Evolutionary conservation across 1,140 invertebrate genomes (phyloP), one percentile per base, ranked within the genome.

Genomic region (Vollenhovia emeryi): DNA sequence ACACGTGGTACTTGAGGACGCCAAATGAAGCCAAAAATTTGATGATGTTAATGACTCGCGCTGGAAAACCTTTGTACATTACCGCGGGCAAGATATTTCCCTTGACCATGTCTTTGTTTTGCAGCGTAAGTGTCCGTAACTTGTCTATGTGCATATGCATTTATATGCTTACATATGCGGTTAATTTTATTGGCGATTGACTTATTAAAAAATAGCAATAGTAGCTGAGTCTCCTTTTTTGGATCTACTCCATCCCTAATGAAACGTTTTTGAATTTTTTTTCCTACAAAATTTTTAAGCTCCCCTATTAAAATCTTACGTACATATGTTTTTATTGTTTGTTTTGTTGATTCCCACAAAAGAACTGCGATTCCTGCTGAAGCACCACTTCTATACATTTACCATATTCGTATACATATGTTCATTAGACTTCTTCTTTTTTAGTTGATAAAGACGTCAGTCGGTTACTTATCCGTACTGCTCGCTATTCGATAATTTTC

Each of bases 391-490:
- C n/a, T n/a, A n/a, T n/a, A n/a, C n/a, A n/a, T n/a, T n/a, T n/a
- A n/a, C n/a, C n/a, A 27, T 7, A 62, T 33, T 1, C 13, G 27
- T 0, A 33, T 33, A 33, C 33, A 33, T n/a, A n/a, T n/a, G n/a
- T n/a, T n/a, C 48, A 15, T 52, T 43, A 43, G 3, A 43, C 7
- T 33, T 30, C 5, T n/a, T n/a, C n/a, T 33, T 64, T 78, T 78
- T 52, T n/a, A 78, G 75, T 66, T 78, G 27, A 52, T 78, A 64
- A 78, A 78, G 13, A 78, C 75, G 21, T 78, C 75, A 15, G 75
- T 59, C 15, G 59, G 75, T 50, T 78, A 78, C 8, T 13, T 78
- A 50, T 78, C 75, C 3, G 75, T 78, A 66, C 3, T 78, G n/a
- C 59, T 78, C 0, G 60, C 75, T 52, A 66, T 68, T 52, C 76